Evolutionary conservation across 2,888 invertebrate species (phyloP).

Genomic region (Dryocosmus kuriphilus): DNA sequence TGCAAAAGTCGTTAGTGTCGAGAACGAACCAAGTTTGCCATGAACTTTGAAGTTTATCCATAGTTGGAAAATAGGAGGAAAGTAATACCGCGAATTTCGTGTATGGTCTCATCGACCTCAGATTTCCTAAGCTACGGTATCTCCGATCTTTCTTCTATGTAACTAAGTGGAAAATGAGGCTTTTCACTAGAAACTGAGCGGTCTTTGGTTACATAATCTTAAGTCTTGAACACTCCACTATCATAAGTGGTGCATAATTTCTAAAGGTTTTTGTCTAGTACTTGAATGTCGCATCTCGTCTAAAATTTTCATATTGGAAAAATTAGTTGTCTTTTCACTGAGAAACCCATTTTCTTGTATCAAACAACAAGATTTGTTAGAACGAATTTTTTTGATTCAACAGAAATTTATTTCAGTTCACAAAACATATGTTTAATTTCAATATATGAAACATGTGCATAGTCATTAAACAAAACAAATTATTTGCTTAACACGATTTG

Average conservation of each 20-base stretch:
- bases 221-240: not conserved
- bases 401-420: no score
- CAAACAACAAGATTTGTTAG: no score
- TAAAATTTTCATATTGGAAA: not conserved
- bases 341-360: no score
- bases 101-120: constrained; percentile 16
- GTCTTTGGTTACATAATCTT: constrained; percentile 19
- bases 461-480: no score
- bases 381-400: no score
- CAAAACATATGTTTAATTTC: no score
- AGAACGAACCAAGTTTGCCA: constrained; percentile 2
- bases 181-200: constrained; percentile 14
- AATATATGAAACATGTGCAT: no score
- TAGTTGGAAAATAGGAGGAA: constrained; percentile 22
- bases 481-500: no score
- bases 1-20: constrained; percentile 19
- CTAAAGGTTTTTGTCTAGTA: not conserved
- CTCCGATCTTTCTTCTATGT: constrained; percentile 11
- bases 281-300: not conserved
- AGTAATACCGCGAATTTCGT: constrained; percentile 33
- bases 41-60: constrained; percentile 23
- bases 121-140: constrained; percentile 27
- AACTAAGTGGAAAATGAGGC: constrained; percentile 31
- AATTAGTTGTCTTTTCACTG: no score
- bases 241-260: not conserved